Conservation (phyloP, 2,113 vertebrate species). For the Pituophis catenifer region DNA sequence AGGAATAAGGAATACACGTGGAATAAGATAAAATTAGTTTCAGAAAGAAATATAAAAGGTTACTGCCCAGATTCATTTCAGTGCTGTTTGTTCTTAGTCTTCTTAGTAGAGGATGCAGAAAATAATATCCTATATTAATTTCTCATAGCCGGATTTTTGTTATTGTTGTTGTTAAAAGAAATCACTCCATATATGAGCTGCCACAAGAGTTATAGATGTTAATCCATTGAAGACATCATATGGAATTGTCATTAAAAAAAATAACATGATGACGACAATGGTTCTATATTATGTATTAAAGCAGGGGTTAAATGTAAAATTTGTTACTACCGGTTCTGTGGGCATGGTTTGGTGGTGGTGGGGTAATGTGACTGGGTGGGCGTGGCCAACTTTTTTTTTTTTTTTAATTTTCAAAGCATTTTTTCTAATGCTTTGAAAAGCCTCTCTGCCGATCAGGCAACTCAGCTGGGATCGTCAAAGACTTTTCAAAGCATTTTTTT, state of each 20-base stretch:
- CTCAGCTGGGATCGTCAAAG: too few species aligned
- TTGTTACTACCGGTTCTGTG: too few species aligned
- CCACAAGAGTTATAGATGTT: not conserved
- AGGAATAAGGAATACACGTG: slow-evolving; percentile 21
- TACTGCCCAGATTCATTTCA: not conserved
- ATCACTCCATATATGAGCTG: not conserved
- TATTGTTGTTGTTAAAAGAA: not conserved
- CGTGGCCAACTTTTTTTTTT: too few species aligned
- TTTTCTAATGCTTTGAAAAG: too few species aligned
- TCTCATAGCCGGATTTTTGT: not conserved
- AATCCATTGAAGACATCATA: not conserved
- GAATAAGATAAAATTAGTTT: slow-evolving; percentile 61
- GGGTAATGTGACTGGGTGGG: too few species aligned
- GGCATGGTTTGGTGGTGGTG: too few species aligned
- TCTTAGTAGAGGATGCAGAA: not conserved
- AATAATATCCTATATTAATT: not conserved
- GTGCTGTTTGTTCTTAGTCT: not conserved
- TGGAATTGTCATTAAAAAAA: not conserved
- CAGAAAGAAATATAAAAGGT: not conserved
- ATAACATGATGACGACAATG: not conserved
- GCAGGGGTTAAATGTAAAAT: too few species aligned
- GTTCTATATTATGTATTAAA: not conserved
- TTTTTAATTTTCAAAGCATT: too few species aligned
- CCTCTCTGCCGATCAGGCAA: too few species aligned
- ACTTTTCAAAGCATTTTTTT: too few species aligned